Conservation (phyloP, 2,797 vertebrate genomes). For the Peromyscus attwateri region DNA sequence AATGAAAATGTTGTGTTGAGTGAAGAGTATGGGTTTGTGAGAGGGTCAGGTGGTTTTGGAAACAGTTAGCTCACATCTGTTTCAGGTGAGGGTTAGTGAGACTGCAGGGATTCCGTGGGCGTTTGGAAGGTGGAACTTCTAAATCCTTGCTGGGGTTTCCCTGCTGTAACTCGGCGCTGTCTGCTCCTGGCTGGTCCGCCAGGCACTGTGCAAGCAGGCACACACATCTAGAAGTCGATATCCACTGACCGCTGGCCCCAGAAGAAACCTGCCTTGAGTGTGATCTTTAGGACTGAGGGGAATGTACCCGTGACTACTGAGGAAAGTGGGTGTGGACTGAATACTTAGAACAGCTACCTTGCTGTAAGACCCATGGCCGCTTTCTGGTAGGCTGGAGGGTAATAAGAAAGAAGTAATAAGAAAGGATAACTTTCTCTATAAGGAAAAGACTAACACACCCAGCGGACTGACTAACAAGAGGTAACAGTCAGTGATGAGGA, state of each 20-base stretch:
- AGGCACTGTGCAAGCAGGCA: background rate
- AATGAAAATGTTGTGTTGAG: slow-evolving; percentile 58
- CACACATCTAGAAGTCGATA: background rate
- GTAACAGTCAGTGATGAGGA: background rate
- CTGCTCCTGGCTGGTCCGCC: background rate
- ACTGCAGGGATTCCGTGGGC: slow-evolving; percentile 12
- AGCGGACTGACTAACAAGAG: background rate
- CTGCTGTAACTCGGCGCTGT: background rate
- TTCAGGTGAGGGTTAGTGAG: background rate
- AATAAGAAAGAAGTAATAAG: background rate
- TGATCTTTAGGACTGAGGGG: background rate
- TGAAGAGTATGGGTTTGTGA: slow-evolving; percentile 46
- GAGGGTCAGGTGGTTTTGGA: slow-evolving; percentile 37
- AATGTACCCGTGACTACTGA: background rate
- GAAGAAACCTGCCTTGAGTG: background rate
- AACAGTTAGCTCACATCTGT: slow-evolving; percentile 13
- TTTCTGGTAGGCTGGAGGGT: background rate
- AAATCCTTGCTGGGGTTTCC: slow-evolving; percentile 3
- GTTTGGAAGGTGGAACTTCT: slow-evolving; percentile 33
- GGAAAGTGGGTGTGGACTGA: background rate
- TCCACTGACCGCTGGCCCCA: background rate
- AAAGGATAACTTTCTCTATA: background rate
- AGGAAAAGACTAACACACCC: background rate
- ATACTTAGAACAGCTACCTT: slow-evolving; percentile 37
- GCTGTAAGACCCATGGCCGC: background rate